Base-by-base conservation (phyloP, 2,888 invertebrate species). In the Tetragnatha montana region DNA sequence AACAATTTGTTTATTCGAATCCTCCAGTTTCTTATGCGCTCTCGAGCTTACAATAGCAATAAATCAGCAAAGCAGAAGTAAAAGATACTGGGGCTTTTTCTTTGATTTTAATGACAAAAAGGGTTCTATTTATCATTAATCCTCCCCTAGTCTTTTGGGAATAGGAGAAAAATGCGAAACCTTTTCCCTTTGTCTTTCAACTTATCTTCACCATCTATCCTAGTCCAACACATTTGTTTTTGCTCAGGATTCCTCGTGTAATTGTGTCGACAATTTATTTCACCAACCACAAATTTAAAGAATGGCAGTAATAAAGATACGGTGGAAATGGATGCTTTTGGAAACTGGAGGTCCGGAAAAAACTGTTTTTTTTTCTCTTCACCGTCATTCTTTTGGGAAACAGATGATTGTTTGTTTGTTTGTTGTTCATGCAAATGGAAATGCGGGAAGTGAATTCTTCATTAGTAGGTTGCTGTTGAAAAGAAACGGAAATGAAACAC, bases 61-160 rank as follows among this genome's bases (percentile, higher is more conserved):
- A 60, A 60, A 60, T 60, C 60, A 60, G 14, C 60, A 60, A 60
- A 10, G 60, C 60, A 60, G 60, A 60, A 60, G 60, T 60, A 60
- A 60, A 60, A 60, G 60, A 60, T 60, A 60, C 60, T 4, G 60
- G 12, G 60, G 60, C 60, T 60, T 60, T 60, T 60, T 60, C 60
- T 60, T 60, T 60, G 60, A 60, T 60, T 60, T 60, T 60, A 60
- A 60, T 60, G 60, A 60, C 60, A 60, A 60, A 60, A 60, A 60
- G 60, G 60, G 17, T 60, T 60, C 60, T 60, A 60, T 60, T 60
- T 60, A 60, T 60, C 60, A 60, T 60, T 60, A 60, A 60, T 60
- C 60, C 60, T 60, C 60, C 60, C 60, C 4, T 12, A 12, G 10
- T 60, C 60, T 60, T 17, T 4, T 17, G 60, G 60, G 60, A 17